These are phyloP conservation scores for Alfaro cultratus DNA, from an alignment of 2,797 vertebrate genomes.

Conservation along the genomic window DNA sequence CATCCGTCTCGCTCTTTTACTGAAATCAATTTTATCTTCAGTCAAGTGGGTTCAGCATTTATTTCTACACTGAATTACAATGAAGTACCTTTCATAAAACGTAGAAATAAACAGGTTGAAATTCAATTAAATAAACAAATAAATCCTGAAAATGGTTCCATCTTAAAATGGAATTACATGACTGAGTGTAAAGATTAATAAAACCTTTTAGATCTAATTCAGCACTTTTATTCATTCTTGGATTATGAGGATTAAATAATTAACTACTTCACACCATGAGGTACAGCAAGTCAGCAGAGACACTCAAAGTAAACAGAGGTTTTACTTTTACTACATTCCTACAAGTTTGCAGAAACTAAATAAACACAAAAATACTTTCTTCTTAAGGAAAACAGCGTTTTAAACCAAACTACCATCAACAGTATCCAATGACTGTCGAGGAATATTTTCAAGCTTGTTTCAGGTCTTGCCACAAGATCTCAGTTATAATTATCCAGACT, in stretches of 20 bases:
- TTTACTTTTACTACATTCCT: background rate
- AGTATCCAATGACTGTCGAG: background rate
- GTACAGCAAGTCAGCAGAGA: background rate
- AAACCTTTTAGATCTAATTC: background rate
- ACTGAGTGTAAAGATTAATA: background rate
- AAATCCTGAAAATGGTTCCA: background rate
- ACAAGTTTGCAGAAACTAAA: background rate
- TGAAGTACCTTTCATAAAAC: background rate
- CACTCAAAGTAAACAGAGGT: background rate
- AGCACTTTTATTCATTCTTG: background rate
- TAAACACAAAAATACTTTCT: background rate
- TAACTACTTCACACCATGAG: background rate
- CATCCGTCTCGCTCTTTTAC: conserved; percentile 1
- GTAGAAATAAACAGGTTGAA: background rate
- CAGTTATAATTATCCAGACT: background rate
- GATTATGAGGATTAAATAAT: background rate
- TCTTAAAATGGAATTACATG: background rate
- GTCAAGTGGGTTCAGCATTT: conserved; percentile 4
- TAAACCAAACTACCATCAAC: background rate
- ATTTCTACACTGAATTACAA: background rate
- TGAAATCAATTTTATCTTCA: background rate
- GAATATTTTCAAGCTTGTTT: background rate
- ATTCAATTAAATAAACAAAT: background rate
- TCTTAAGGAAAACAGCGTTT: background rate
- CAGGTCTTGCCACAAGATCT: background rate